Percentiles rank a stretch among this genome's conserved stretches.
Conservation (phyloP, 2,113 vertebrate species). For the Apteryx mantelli region DNA sequence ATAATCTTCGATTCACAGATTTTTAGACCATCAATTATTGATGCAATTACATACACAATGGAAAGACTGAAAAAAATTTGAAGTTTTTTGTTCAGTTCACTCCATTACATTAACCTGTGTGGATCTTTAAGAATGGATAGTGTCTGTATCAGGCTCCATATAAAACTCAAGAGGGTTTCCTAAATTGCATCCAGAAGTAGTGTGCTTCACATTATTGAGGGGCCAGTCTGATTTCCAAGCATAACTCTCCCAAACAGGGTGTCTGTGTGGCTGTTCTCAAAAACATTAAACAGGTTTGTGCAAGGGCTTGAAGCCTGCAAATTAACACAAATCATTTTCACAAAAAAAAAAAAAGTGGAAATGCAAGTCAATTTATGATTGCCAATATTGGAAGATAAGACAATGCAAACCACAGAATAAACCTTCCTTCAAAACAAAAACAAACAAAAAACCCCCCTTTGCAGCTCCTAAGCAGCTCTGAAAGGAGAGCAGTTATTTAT, state of each 20-base stretch:
- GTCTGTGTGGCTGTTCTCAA: constrained; percentile 25
- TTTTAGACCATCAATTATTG: neutral
- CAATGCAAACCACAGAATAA: neutral
- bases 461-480: neutral
- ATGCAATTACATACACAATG: neutral
- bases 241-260: neutral
- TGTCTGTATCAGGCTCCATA: constrained; percentile 15
- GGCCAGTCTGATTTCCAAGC: constrained; percentile 29
- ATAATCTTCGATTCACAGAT: neutral
- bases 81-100: neutral
- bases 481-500: neutral
- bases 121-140: neutral
- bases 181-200: neutral
- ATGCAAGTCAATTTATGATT: neutral
- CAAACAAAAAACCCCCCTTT: neutral
- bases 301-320: neutral
- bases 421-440: neutral
- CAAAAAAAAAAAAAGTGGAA: constrained; percentile 4
- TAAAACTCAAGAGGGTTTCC: constrained; percentile 40
- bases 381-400: neutral
- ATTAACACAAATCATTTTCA: constrained; percentile 26
- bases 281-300: neutral
- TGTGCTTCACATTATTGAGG: constrained; percentile 41
- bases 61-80: neutral
- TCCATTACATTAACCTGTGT: neutral